These are phyloP conservation scores for Acanthiza pusilla DNA, from an alignment of 2,797 vertebrate genomes.

Conservation along the genomic window DNA sequence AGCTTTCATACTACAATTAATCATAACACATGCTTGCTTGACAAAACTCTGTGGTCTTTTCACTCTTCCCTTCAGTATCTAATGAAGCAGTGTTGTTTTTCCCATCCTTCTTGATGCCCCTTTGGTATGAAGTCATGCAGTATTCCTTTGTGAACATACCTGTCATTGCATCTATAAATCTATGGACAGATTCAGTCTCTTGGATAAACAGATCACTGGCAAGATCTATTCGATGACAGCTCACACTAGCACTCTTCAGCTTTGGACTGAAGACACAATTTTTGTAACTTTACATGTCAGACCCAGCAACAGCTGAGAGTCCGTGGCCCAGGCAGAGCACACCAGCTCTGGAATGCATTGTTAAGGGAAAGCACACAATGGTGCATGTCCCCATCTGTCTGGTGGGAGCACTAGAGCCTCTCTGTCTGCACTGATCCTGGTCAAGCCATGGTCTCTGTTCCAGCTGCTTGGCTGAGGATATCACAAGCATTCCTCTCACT, in stretches of 20 bases:
- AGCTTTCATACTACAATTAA: neutral
- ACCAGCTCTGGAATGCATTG: rapidly evolving
- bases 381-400: neutral
- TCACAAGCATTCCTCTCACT: neutral
- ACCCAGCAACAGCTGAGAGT: neutral
- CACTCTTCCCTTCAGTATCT: neutral
- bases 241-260: neutral
- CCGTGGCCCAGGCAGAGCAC: neutral
- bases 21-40: neutral
- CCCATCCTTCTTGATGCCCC: neutral
- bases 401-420: neutral
- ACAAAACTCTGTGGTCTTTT: neutral
- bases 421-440: neutral
- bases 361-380: neutral
- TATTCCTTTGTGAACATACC: neutral
- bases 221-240: neutral
- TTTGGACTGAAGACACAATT: neutral
- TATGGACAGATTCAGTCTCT: neutral
- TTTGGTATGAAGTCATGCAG: neutral
- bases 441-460: neutral
- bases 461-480: neutral
- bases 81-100: neutral
- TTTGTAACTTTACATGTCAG: rapidly evolving
- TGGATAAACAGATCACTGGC: neutral
- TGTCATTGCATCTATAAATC: neutral